phyloP scores from a whole-genome alignment of 1,140 invertebrate genomes.

The Eupristina koningsbergeri region DNA sequence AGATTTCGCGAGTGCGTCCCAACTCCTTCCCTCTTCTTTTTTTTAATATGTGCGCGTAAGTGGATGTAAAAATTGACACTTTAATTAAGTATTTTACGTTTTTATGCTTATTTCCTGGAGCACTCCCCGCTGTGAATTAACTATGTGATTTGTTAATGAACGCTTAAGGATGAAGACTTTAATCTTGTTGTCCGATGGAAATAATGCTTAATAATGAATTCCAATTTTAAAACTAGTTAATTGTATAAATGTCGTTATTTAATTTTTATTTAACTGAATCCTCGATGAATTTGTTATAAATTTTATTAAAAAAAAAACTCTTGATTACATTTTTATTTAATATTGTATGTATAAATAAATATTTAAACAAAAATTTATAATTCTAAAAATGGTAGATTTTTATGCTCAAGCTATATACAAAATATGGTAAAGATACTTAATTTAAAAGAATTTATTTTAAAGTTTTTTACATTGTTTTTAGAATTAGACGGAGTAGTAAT shows the following conservation, averaged over 20 bases:
- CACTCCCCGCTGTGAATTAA: background rate
- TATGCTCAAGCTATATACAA: too few species aligned
- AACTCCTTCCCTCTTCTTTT: background rate
- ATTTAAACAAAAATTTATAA: too few species aligned
- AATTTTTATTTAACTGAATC: background rate
- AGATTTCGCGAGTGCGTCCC: background rate
- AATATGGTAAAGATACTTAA: too few species aligned
- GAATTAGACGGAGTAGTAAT: conserved; percentile 39
- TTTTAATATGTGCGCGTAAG: background rate
- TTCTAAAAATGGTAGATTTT: too few species aligned
- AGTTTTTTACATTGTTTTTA: conserved; percentile 26
- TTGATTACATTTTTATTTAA: too few species aligned
- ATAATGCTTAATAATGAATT: background rate
- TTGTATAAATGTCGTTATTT: background rate
- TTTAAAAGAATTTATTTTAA: too few species aligned
- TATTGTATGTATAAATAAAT: too few species aligned
- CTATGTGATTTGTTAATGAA: conserved; percentile 28
- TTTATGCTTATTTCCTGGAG: background rate
- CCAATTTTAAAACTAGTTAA: background rate
- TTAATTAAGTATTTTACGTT: conserved; percentile 32
- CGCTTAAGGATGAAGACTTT: background rate
- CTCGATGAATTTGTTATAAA: background rate
- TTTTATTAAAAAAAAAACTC: too few species aligned
- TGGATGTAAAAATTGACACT: conserved; percentile 42
- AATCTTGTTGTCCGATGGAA: conserved; percentile 1